Evolutionary conservation across 2,797 vertebrate species (phyloP).

Genomic region (Semaprochilodus insignis): DNA sequence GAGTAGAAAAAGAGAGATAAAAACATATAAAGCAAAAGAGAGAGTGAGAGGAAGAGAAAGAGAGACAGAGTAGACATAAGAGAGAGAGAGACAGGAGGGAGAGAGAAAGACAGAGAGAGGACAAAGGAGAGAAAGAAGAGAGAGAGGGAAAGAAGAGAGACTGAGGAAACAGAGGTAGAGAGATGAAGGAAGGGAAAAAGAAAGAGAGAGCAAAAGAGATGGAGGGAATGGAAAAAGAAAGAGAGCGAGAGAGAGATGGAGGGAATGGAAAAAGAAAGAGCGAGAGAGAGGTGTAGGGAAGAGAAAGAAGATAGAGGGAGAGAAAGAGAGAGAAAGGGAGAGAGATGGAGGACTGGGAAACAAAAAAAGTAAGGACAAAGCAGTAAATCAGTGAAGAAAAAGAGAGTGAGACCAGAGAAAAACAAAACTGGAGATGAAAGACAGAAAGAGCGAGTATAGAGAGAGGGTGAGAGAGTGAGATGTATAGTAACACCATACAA

Average conservation of each 20-base stretch:
- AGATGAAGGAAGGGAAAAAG: background rate
- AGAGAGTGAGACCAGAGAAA: too few relatives aligned
- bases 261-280: background rate
- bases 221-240: background rate
- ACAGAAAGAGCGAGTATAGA: conserved; percentile 13
- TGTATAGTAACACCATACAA: too few relatives aligned
- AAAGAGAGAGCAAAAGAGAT: background rate
- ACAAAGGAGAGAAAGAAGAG: background rate
- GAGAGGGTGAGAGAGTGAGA: background rate
- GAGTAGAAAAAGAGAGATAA: too few relatives aligned
- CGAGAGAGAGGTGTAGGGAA: background rate
- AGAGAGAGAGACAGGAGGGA: background rate
- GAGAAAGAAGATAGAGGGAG: too few relatives aligned
- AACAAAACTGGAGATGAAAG: too few relatives aligned
- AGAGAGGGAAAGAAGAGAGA: background rate
- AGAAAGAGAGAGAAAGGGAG: conserved; percentile 2
- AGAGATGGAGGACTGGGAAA: background rate
- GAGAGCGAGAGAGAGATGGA: background rate
- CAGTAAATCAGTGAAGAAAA: too few relatives aligned
- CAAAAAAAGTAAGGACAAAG: too few relatives aligned
- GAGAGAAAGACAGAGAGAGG: background rate
- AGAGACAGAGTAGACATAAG: background rate
- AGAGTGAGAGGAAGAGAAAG: background rate
- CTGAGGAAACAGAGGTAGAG: background rate
- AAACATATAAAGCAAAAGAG: too few relatives aligned